A percentile compares a stretch with the other conserved stretches of the same genome.
Evolutionary conservation across 1,140 invertebrate species (phyloP).

Genomic region (Schlechtendalia chinensis): DNA sequence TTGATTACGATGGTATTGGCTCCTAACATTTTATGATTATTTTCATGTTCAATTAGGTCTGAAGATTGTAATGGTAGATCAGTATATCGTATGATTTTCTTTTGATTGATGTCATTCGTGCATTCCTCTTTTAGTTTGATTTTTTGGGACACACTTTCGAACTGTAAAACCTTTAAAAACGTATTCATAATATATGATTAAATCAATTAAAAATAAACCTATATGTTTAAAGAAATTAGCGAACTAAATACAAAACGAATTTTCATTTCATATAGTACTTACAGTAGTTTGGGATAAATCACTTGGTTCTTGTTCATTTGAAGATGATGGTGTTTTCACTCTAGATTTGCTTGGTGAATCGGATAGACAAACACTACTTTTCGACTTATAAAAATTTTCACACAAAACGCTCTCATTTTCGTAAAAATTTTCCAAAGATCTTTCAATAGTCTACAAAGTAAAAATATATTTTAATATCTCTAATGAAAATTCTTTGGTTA

Average conservation of each 20-base stretch:
- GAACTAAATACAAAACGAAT: no score
- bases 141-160: constrained; percentile 10
- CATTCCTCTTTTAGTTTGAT: not conserved
- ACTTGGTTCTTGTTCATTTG: constrained; percentile 41
- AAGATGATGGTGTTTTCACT: constrained; percentile 41
- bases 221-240: no score
- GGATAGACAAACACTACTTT: constrained; percentile 31
- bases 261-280: constrained; percentile 7
- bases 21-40: not conserved
- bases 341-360: constrained; percentile 23
- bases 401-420: constrained; percentile 35
- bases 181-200: not conserved
- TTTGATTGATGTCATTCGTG: not conserved
- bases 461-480: not conserved
- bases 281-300: constrained; percentile 38
- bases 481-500: not conserved
- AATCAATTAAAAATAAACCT: not conserved
- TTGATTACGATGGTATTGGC: not conserved
- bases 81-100: constrained; percentile 39
- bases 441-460: not conserved
- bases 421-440: constrained; percentile 25
- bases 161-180: constrained; percentile 17
- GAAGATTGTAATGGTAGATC: constrained; percentile 39
- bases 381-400: constrained; percentile 33
- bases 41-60: constrained; percentile 32